A percentile compares a stretch with the other conserved stretches of the same genome.
Evolutionary conservation across 23 tunicate species (phyloP).

Genomic region (Pegea sp.): DNA sequence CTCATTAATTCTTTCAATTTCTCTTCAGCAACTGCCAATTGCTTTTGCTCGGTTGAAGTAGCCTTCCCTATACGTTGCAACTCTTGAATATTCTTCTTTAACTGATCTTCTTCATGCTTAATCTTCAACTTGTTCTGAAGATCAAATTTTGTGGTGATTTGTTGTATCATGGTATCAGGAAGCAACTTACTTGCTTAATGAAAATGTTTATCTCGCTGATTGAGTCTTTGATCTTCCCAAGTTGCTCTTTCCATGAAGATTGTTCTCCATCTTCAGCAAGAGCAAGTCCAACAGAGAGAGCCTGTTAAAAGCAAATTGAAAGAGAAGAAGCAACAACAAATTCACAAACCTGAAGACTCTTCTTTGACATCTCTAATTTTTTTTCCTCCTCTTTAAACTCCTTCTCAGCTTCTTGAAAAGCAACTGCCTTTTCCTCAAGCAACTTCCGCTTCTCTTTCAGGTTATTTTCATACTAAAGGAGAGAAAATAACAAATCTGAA

Average conservation of each 20-base stretch:
- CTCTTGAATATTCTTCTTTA: no score
- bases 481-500: constrained; percentile 1
- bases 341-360: neutral
- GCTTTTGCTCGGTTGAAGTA: no score
- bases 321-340: neutral
- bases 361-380: constrained; percentile 17
- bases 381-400: constrained; percentile 22
- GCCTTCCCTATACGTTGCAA: no score
- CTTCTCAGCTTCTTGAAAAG: constrained; percentile 18
- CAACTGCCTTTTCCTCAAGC: constrained; percentile 5
- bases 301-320: no score
- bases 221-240: constrained; percentile 35
- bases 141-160: neutral
- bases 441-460: constrained; percentile 22
- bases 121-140: constrained; percentile 44
- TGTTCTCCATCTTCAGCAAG: constrained; percentile 61
- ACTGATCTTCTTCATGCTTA: constrained; percentile 37
- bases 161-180: neutral
- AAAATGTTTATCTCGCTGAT: constrained; percentile 67
- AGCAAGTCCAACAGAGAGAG: constrained; percentile 74
- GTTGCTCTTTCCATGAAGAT: constrained; percentile 75
- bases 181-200: constrained; percentile 23
- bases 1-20: constrained; percentile 8
- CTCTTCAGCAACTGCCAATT: no score
- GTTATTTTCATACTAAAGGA: constrained; percentile 12